Evolutionary conservation across 2,888 invertebrate species (phyloP), one percentile per base, ranked within the genome.

Genomic region (Diplolepis rosae): DNA sequence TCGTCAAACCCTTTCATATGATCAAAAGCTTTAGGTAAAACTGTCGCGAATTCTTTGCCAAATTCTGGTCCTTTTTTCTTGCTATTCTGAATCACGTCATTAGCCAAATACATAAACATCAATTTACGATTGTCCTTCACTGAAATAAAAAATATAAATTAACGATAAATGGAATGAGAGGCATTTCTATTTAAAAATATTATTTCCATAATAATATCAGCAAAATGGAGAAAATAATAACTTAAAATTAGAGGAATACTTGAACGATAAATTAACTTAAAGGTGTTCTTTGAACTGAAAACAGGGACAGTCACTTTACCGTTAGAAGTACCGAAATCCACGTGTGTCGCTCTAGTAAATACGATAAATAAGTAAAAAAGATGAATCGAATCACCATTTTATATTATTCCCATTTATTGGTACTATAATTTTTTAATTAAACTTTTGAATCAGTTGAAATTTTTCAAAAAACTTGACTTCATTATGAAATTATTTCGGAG

Each of bases 21-120:
- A 75, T 94, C 93, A 85, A 97, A 96, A 0, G 96, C 95, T 83
- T 95, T 95, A 67, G 92, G 92, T 65, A 98, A 89, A 9, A 95
- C 93, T 69, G 92, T 91, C 6, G 93, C 95, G 90, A 96, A 99
- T 85, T 96, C 96, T 86, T 94, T 94, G 0, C 95, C 95, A 89
- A 94, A 99, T 88, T 99, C 98, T 0, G 98, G 97, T 0, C 98
- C 98, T 89, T 98, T 98, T 89, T 98, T 99, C 88, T 96, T 96
- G 87, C 98, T 97, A 85, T 99, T 99, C 88, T 99, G 99, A 82
- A 99, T 98, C 32, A 99, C 98, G 91, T 99, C 99, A 91, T 99
- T 99, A 35, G 99, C 98, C 82, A 99, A 91, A 89, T 99, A 99
- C 94, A 99, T 95, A 83, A 97, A 96, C 15, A 97, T 98, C 69